Evolutionary conservation across 2,888 invertebrate genomes (phyloP), one percentile per base, ranked within the genome.

Genomic region (Uloborus plumipes): DNA sequence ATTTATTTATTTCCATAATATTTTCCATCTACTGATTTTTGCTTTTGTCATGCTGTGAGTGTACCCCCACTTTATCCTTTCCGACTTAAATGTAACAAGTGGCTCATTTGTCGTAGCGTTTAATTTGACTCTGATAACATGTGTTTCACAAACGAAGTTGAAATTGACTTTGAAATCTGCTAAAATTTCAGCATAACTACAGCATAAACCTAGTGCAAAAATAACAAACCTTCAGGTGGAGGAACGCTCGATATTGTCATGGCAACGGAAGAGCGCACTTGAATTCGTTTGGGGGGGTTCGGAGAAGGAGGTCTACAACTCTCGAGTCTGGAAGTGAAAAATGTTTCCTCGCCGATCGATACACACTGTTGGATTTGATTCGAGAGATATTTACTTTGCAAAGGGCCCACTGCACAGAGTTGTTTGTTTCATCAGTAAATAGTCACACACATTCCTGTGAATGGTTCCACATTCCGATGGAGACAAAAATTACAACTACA

Each of bases 261-360:
- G 53, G 81, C 59, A 76, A 82, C 81, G 75, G 81, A 71, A 76
- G 71, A 75, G 65, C 66, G 59, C 75, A 75, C 75, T 76, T 75
- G 71, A 75, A 71, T 71, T 75, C 67, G 59, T 47, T 64, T 61
- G 71, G 50, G 71, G 39, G 64, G 62, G 66, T 39, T 39, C 59
- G 73, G 76, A 62, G 51, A 62, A 62, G n/a, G 74, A 74, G 65
- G 74, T 69, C 74, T 74, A 80, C 74, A 74, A 74, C 50, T 69
- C 70, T 74, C 62, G 74, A 74, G 80, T 80, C 74, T 80, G 65
- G 80, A 76, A 69, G 81, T 76, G 81, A 82, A 82, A 82, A 82
- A 82, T 82, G 81, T 72, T 26, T 82, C 71, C 55, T 55, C 22
- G 51, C 59, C 71, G 81, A 82, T 82, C 81, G 81, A 82, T 82